Percentiles rank a stretch among this genome's conserved stretches.
Conservation (phyloP, 2,888 invertebrate species). For the Coelopa pilipes region DNA sequence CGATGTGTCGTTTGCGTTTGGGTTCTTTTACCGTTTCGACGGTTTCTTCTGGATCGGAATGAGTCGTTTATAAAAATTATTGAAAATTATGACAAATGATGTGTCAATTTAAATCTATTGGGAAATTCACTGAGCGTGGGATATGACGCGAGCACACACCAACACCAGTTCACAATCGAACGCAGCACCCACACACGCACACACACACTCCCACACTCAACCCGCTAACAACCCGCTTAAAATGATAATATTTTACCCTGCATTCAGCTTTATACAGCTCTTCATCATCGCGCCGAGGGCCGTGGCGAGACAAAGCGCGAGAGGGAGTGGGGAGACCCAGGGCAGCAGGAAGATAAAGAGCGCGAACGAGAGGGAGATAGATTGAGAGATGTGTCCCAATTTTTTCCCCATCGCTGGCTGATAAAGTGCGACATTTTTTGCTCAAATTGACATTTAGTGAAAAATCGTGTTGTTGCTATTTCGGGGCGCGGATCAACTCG, state of each 20-base stretch:
- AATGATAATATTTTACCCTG: neutral
- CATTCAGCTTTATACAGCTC: neutral
- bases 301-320: too few species aligned
- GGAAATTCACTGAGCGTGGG: slow-evolving; percentile 38
- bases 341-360: too few species aligned
- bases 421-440: too few species aligned
- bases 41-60: slow-evolving; percentile 2
- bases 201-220: neutral
- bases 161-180: neutral
- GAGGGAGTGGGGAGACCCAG: too few species aligned
- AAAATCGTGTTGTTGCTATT: slow-evolving; percentile 25
- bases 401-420: too few species aligned
- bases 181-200: too few species aligned
- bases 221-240: slow-evolving; percentile 8
- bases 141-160: slow-evolving; percentile 19
- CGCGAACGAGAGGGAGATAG: too few species aligned
- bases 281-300: too few species aligned
- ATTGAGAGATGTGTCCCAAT: too few species aligned
- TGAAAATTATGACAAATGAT: slow-evolving; percentile 47
- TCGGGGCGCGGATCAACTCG: neutral
- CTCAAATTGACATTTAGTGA: slow-evolving; percentile 28
- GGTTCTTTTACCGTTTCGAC: too few species aligned
- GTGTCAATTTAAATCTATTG: slow-evolving; percentile 48
- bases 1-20: too few species aligned
- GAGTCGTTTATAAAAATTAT: slow-evolving; percentile 30